Percentiles rank a stretch among this genome's conserved stretches.
Conservation (phyloP, 2,888 invertebrate species). For the Pandemis heparana region DNA sequence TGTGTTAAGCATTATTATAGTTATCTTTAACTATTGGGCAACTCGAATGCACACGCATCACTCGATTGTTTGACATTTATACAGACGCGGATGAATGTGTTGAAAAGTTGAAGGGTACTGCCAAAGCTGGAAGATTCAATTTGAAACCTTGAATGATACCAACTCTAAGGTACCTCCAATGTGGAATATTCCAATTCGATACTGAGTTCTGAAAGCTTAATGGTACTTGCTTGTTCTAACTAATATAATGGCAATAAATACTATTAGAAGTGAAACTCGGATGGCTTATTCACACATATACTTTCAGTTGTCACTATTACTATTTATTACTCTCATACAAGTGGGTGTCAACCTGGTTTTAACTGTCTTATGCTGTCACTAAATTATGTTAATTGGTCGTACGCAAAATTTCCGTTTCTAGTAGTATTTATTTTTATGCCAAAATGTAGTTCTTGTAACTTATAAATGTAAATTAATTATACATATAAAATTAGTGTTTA, state of each 20-base stretch:
- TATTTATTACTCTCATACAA: too few species aligned
- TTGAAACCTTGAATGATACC: not conserved
- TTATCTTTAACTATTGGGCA: not conserved
- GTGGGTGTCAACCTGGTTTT: too few species aligned
- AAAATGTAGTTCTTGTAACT: not conserved
- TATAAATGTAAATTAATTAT: not conserved
- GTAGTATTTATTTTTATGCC: not conserved
- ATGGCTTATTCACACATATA: not conserved
- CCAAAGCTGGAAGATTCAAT: slow-evolving; percentile 4
- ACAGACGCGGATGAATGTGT: not conserved
- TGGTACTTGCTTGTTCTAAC: not conserved
- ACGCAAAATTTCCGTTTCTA: not conserved
- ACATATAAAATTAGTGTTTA: not conserved
- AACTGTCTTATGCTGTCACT: not conserved
- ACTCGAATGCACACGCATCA: not conserved
- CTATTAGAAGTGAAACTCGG: not conserved
- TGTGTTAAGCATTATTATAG: not conserved
- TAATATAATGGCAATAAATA: slow-evolving; percentile 1
- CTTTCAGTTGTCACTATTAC: not conserved
- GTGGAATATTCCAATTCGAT: not conserved
- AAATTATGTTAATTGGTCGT: not conserved
- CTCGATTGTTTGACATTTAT: not conserved
- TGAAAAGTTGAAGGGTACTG: not conserved
- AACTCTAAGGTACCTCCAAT: not conserved
- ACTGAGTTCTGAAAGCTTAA: not conserved